phyloP scores from a whole-genome alignment of 2,797 vertebrate species.

The Rhyacichthys aspro region DNA sequence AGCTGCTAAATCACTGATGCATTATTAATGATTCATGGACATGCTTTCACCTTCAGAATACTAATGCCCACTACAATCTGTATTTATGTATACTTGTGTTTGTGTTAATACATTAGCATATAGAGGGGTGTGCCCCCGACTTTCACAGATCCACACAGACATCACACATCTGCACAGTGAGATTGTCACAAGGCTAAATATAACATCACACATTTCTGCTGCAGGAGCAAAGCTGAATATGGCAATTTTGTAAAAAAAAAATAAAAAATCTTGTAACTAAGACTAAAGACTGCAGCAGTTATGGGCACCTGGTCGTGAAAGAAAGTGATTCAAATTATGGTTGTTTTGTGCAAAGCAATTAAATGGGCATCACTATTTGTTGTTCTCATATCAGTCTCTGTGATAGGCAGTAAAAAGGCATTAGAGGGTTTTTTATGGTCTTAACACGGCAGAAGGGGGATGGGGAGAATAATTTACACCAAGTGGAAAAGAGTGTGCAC shows the following conservation, averaged over 20 bases:
- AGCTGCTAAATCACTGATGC: slow-evolving; percentile 29
- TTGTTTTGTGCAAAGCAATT: slow-evolving; percentile 21
- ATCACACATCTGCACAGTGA: slow-evolving; percentile 34
- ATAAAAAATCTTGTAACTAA: slow-evolving; percentile 4
- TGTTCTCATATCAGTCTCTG: slow-evolving; percentile 29
- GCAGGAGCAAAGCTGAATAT: neutral
- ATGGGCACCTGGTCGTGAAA: no score
- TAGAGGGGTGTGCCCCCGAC: slow-evolving; percentile 24
- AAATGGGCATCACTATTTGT: slow-evolving; percentile 7
- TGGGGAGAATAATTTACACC: slow-evolving; percentile 36
- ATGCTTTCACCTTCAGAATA: slow-evolving; percentile 46
- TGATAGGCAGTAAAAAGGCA: slow-evolving; percentile 31
- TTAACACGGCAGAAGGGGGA: slow-evolving; percentile 37
- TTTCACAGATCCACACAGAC: slow-evolving; percentile 37
- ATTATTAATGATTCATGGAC: slow-evolving; percentile 61
- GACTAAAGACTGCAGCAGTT: neutral
- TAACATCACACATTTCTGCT: neutral
- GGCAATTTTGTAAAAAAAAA: neutral
- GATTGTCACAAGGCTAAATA: slow-evolving; percentile 16
- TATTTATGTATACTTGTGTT: slow-evolving; percentile 31
- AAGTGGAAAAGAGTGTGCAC: slow-evolving; percentile 17
- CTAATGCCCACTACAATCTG: slow-evolving; percentile 32
- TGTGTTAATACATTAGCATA: slow-evolving; percentile 37
- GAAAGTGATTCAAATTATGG: neutral
- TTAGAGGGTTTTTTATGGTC: slow-evolving; percentile 19